phyloP scores from a whole-genome alignment of 2,113 vertebrate genomes.

The Deroptyus accipitrinus region DNA sequence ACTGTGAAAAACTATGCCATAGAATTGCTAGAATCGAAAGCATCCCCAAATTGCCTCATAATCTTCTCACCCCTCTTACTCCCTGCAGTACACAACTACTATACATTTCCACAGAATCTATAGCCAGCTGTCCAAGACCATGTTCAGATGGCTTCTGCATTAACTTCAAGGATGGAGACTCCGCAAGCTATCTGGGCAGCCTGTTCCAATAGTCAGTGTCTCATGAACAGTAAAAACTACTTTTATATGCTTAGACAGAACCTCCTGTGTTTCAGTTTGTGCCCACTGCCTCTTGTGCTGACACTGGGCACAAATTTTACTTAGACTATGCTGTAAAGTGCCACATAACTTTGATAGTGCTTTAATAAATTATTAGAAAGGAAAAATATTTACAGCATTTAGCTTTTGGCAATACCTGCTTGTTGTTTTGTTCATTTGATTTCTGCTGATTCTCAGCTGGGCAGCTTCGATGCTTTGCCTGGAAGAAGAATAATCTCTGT shows the following conservation, averaged over 20 bases:
- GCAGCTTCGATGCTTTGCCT: conserved; percentile 83
- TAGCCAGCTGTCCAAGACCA: background rate
- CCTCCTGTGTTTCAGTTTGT: background rate
- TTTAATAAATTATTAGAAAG: background rate
- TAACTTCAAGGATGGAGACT: background rate
- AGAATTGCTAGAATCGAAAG: background rate
- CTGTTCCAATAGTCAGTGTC: background rate
- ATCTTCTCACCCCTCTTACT: background rate
- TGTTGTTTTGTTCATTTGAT: conserved; percentile 80
- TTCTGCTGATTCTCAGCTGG: conserved; percentile 75
- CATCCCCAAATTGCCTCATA: background rate
- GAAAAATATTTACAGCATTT: background rate
- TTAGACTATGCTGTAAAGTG: background rate
- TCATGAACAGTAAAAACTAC: background rate
- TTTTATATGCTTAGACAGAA: background rate
- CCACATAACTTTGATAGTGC: background rate
- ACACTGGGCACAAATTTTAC: background rate
- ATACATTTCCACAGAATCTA: background rate
- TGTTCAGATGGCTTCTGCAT: background rate
- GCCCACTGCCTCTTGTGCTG: background rate
- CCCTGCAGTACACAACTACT: background rate
- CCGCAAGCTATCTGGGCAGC: background rate
- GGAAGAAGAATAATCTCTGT: conserved; percentile 42
- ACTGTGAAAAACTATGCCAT: background rate
- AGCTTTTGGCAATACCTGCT: conserved; percentile 62